Conservation (phyloP, 2,797 vertebrate genomes). For the Alfaro cultratus region DNA sequence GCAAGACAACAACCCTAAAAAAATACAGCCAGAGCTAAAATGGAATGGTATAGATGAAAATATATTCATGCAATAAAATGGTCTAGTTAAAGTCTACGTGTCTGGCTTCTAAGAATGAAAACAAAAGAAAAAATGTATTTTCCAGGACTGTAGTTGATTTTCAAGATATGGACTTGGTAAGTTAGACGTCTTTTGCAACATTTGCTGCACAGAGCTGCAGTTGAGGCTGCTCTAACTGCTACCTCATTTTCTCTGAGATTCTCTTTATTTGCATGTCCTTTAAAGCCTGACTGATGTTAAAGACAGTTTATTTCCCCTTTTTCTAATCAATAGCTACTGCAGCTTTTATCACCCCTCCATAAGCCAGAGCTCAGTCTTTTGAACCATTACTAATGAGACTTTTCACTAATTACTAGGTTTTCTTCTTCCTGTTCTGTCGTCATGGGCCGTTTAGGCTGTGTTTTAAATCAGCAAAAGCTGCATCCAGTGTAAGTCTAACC, state of each 20-base stretch:
- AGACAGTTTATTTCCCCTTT: conserved; percentile 38
- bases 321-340: conserved; percentile 61
- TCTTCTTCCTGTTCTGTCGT: conserved; percentile 54
- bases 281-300: conserved; percentile 17
- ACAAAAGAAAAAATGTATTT: not conserved
- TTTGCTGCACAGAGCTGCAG: conserved; percentile 13
- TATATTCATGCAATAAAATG: not conserved
- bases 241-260: conserved; percentile 46
- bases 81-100: not conserved
- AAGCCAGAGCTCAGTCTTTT: conserved; percentile 43
- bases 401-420: conserved; percentile 55
- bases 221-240: conserved; percentile 56
- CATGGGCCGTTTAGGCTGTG: conserved; percentile 56
- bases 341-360: conserved; percentile 58
- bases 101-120: not conserved
- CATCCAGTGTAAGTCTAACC: conserved; percentile 24
- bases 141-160: not conserved
- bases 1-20: not conserved
- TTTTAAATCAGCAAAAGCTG: conserved; percentile 36
- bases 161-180: not conserved
- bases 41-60: not conserved
- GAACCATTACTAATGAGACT: conserved; percentile 55
- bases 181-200: not conserved
- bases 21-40: not conserved
- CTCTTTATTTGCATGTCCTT: conserved; percentile 8